Base-by-base conservation (phyloP, 2,113 vertebrate genomes). In the Neotragus moschatus region DNA sequence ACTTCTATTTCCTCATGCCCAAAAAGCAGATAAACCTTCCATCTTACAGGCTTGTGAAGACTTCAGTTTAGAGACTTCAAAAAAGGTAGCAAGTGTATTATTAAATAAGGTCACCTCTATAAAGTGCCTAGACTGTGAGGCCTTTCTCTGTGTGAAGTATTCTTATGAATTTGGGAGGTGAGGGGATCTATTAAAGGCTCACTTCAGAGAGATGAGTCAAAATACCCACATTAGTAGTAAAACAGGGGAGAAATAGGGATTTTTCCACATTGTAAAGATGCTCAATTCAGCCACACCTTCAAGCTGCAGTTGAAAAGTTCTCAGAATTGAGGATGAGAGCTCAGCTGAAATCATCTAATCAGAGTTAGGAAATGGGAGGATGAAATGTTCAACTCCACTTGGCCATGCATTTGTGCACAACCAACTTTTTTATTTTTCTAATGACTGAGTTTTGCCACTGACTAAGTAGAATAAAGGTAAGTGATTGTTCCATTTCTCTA, bases 41-140 rank as follows among this genome's bases (percentile, higher is more conserved):
- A 85, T 47, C n/a, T 58, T 45, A 73, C 4, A 89, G 90, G 47
- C 56, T 45, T 88, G 70, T 5, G 80, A 16, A 33, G 49, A 90
- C 66, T 70, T 94, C 93, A 79, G 36, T 60, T 90, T 66, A 88
- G 81, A 90, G 11, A 55, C 61, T 91, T 92, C 90, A 90, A 82
- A 15, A 95, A 80, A 85, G 28, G n/a, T 77, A 85, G 85, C 28
- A 87, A 43, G 45, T 21, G 26, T 51, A 39, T 33, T 73, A 58
- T 90, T 90, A 77, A 95, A 56, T n/a, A 70, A 95, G 23, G 5
- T 77, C 45, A 61, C 25, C 28, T 61, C 80, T 84, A 70, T 60
- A 55, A 93, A 61, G 25, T 85, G 15, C 87, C 26, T 86, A 43
- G 12, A 30, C 84, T 94, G 1, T 43, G 53, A 95, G 56, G 30